phyloP scores from a whole-genome alignment of 2,888 invertebrate species.

The Sacculina carcini region DNA sequence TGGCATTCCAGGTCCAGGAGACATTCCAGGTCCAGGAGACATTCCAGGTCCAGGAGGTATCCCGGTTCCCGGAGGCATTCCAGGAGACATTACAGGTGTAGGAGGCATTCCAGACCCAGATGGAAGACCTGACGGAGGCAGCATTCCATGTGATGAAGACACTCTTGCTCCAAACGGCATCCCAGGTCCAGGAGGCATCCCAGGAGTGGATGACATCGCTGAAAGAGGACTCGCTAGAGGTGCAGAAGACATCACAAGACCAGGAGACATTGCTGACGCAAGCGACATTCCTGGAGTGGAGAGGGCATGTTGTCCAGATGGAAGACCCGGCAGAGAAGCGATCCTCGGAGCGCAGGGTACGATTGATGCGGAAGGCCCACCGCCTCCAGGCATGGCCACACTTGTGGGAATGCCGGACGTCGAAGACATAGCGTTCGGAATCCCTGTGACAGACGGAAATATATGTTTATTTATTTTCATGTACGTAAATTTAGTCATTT shows the following conservation, averaged over 20 bases:
- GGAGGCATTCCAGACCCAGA: conserved; percentile 27
- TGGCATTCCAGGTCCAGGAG: conserved; percentile 10
- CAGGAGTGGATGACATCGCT: conserved; percentile 1
- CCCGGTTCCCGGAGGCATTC: conserved; percentile 1
- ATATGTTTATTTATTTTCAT: too few relatives aligned
- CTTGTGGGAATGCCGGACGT: not conserved
- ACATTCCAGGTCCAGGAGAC: conserved; percentile 9
- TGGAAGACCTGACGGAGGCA: conserved; percentile 7
- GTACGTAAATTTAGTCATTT: not conserved
- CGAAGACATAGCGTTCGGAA: not conserved
- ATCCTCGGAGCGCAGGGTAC: not conserved
- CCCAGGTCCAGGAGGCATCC: not conserved
- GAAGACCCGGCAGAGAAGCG: not conserved
- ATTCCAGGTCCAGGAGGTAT: conserved; percentile 9
- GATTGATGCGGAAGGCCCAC: conserved; percentile 9
- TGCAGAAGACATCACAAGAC: not conserved
- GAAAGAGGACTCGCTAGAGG: not conserved
- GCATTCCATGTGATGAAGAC: not conserved
- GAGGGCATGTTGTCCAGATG: not conserved
- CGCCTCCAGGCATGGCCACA: not conserved
- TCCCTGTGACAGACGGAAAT: not conserved
- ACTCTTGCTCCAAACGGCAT: not conserved
- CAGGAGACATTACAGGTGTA: not conserved
- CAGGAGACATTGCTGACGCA: not conserved
- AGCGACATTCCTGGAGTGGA: not conserved